phyloP scores from a whole-genome alignment of 2,797 vertebrate species.

The Sebastolobus alascanus region DNA sequence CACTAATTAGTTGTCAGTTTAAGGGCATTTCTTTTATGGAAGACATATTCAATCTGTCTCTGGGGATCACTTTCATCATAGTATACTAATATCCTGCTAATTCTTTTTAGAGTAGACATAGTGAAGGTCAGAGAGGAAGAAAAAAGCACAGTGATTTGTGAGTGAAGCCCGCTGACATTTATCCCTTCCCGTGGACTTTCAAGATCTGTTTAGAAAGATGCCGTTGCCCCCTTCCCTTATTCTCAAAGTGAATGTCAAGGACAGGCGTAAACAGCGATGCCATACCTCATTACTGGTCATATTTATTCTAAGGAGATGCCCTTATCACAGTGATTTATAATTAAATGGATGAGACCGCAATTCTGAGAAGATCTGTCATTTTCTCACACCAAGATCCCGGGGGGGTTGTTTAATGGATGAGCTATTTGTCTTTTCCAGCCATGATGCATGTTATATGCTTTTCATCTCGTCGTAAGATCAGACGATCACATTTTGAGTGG shows the following conservation, averaged over 20 bases:
- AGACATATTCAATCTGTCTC: slow-evolving; percentile 66
- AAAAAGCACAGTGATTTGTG: slow-evolving; percentile 76
- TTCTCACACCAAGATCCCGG: slow-evolving; percentile 38
- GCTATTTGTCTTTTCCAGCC: slow-evolving; percentile 69
- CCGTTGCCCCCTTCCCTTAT: slow-evolving; percentile 59
- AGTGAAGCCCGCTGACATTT: slow-evolving; percentile 84
- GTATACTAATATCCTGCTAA: slow-evolving; percentile 74
- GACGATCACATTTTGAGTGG: slow-evolving; percentile 62
- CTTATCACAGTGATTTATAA: slow-evolving; percentile 78
- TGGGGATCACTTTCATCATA: slow-evolving; percentile 69
- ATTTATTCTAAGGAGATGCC: slow-evolving; percentile 81
- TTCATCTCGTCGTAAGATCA: slow-evolving; percentile 65
- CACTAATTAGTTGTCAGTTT: slow-evolving; percentile 79
- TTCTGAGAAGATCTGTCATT: slow-evolving; percentile 71
- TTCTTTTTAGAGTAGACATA: slow-evolving; percentile 66
- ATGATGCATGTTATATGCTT: slow-evolving; percentile 60
- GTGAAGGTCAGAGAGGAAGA: slow-evolving; percentile 80
- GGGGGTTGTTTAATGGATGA: slow-evolving; percentile 61
- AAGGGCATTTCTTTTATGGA: slow-evolving; percentile 65
- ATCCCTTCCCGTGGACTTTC: slow-evolving; percentile 77
- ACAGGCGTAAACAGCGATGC: slow-evolving; percentile 79
- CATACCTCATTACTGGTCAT: slow-evolving; percentile 80
- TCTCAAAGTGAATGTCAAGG: slow-evolving; percentile 86
- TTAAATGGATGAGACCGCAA: slow-evolving; percentile 77
- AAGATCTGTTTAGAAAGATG: slow-evolving; percentile 79